Base-by-base conservation (phyloP, 2,113 vertebrate genomes). In the Antennarius striatus region DNA sequence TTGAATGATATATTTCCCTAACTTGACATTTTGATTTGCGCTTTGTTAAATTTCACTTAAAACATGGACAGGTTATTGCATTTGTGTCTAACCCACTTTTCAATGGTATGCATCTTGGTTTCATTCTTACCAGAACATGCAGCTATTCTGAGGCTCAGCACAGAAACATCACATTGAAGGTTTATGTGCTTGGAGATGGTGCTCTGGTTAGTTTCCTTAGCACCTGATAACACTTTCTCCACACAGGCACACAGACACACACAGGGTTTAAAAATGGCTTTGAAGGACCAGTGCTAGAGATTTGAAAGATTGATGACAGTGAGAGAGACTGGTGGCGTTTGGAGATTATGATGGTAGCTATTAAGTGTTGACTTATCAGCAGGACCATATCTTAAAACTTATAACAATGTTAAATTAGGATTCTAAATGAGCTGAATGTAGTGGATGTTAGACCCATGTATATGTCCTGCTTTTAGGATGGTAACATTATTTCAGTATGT, bases 191-290 rank as follows among this genome's bases (percentile, higher is more conserved):
- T 8, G 4, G 56, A 77, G 58, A 48, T 48, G 43, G 55, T 63
- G 80, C 60, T 74, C 84, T 89, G 84, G 46, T 76, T 78, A 74
- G 71, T 83, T 74, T 86, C 77, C 53, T 59, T 39, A 74, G 71
- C 88, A 85, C 86, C 82, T 80, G 88, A 88, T 89, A 88, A 81
- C 77, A 70, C 65, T 61, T 15, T 14, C 49, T 45, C 52, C 17
- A 8, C 53, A 30, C 64, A 4, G 51, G 15, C 58, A 10, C 28
- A 56, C 48, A 14, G 1, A 17, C 39, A 10, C 28, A 28, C 55
- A 12, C 40, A 50, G 51, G 43, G 54, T 67, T 64, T 60, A 62
- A 49, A 67, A 56, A 55, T 0, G 6, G 43, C 61, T 63, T 28
- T 2, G 15, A 32, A 14, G 56, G 17, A 56, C n/a, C 22, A 55